A percentile compares a stretch with the other conserved stretches of the same genome.
phyloP scores from a whole-genome alignment of 2,797 vertebrate species.

The Urocyon cinereoargenteus region DNA sequence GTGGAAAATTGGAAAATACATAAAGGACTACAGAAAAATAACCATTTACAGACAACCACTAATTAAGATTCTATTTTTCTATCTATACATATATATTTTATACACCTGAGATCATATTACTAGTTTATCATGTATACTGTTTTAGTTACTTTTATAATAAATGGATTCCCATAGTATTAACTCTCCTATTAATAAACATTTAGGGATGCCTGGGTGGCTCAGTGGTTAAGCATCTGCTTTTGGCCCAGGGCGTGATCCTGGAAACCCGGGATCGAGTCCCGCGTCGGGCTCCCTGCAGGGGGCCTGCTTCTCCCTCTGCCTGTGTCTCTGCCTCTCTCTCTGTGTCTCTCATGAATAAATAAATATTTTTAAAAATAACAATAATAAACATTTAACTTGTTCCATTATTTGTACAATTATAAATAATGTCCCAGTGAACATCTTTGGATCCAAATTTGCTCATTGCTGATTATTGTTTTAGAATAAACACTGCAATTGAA shows the following conservation, averaged over 20 bases:
- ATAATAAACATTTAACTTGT: conserved; percentile 59
- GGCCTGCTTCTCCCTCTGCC: no score
- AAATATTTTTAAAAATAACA: no score
- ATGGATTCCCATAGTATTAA: conserved; percentile 49
- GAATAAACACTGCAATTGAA: conserved; percentile 40
- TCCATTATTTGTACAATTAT: conserved; percentile 52
- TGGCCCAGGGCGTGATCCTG: no score
- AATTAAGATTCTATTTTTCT: conserved; percentile 58
- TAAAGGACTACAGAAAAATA: conserved; percentile 62
- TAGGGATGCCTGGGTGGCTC: background rate
- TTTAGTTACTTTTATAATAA: conserved; percentile 67
- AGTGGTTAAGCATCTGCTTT: no score
- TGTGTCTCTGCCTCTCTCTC: no score
- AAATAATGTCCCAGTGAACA: conserved; percentile 51
- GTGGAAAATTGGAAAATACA: conserved; percentile 47
- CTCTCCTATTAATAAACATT: conserved; percentile 56
- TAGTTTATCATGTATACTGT: conserved; percentile 10
- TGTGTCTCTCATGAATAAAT: no score
- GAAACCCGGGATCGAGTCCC: no score
- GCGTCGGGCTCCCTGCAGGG: no score
- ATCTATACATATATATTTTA: conserved; percentile 24
- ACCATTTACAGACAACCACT: background rate
- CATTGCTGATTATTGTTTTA: conserved; percentile 56
- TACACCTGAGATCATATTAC: background rate
- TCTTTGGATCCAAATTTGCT: conserved; percentile 49